These are phyloP conservation scores for Dasyprocta punctata DNA, from an alignment of 2,113 vertebrate species.

Conservation along the genomic window DNA sequence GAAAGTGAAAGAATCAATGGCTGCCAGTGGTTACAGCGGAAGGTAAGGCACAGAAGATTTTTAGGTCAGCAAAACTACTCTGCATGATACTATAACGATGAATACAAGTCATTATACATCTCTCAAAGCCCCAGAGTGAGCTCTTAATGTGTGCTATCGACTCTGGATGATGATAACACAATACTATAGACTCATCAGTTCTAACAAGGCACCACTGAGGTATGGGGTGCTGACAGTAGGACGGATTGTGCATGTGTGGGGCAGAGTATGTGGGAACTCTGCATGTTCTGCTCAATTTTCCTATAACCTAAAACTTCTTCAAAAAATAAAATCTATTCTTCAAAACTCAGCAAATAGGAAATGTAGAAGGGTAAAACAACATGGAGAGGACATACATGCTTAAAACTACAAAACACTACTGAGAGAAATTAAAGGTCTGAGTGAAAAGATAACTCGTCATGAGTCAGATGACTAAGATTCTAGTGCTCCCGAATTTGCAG, in stretches of 20 bases:
- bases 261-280: background rate
- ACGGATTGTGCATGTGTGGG: no score
- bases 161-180: background rate
- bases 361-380: background rate
- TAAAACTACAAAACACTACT: background rate
- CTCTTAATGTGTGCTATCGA: background rate
- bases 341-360: background rate
- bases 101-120: no score
- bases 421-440: background rate
- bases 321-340: background rate
- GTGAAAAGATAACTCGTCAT: background rate
- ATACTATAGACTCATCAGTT: no score
- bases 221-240: no score
- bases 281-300: background rate
- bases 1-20: background rate
- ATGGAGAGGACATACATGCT: background rate
- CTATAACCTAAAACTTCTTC: background rate
- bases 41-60: background rate
- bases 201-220: background rate
- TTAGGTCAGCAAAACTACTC: background rate
- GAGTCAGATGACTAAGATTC: background rate
- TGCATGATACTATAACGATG: background rate
- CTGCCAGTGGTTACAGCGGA: background rate
- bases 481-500: background rate
- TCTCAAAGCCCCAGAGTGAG: background rate